phyloP scores from a whole-genome alignment of 2,888 invertebrate genomes.

The Acrobeloides nanus region DNA sequence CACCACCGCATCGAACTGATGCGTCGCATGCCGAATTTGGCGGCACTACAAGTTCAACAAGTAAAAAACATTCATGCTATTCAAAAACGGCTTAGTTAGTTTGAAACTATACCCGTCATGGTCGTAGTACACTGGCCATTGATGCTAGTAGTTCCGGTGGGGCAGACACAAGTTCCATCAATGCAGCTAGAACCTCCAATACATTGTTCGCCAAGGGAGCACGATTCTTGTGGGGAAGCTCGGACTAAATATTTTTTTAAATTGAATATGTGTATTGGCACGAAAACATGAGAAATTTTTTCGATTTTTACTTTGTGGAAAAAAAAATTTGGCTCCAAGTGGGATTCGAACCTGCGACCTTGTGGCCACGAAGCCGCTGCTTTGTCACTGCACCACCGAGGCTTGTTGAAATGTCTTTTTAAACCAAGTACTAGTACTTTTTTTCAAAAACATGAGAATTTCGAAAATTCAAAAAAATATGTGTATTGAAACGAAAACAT shows the following conservation, averaged over 20 bases:
- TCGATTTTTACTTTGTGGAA: too few relatives aligned
- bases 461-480: constrained; percentile 1
- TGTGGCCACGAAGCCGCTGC: too few relatives aligned
- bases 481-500: too few relatives aligned
- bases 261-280: too few relatives aligned
- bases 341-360: too few relatives aligned
- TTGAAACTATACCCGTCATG: constrained; percentile 34
- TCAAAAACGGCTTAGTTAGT: background rate
- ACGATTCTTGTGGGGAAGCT: constrained; percentile 25
- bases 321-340: too few relatives aligned
- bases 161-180: constrained; percentile 48
- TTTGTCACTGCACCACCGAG: too few relatives aligned
- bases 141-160: constrained; percentile 30
- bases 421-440: too few relatives aligned
- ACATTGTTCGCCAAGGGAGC: constrained; percentile 40
- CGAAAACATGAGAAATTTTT: too few relatives aligned
- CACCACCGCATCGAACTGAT: constrained; percentile 26
- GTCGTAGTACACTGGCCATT: constrained; percentile 49
- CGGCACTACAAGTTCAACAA: constrained; percentile 30
- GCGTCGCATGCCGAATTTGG: constrained; percentile 37
- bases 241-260: constrained; percentile 17
- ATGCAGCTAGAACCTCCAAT: constrained; percentile 46
- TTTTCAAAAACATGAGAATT: background rate
- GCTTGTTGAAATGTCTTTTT: too few relatives aligned
- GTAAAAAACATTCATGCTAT: constrained; percentile 4